These are phyloP conservation scores for Pseudochirops cupreus DNA, from an alignment of 2,797 vertebrate genomes.

Conservation along the genomic window DNA sequence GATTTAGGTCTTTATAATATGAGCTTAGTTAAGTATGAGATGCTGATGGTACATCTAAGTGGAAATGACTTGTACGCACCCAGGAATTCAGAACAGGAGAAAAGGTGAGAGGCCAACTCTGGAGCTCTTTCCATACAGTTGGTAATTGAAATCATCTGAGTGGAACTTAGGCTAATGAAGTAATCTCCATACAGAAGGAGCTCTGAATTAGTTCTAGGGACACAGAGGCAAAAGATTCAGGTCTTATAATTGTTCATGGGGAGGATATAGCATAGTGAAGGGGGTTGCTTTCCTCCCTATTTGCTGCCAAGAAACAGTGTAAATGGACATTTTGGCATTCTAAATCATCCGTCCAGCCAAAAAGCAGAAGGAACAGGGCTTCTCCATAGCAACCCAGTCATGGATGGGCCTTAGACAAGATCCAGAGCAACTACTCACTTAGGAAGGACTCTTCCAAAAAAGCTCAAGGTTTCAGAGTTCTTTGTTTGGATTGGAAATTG, in stretches of 20 bases:
- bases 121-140: not conserved
- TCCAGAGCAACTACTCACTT: not conserved
- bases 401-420: not conserved
- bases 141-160: not conserved
- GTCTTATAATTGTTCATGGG: not conserved
- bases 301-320: conserved; percentile 23
- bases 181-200: not conserved
- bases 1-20: not conserved
- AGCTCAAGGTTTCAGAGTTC: not conserved
- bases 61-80: not conserved
- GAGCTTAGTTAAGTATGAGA: not conserved
- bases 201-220: not conserved
- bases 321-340: conserved; percentile 49
- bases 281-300: conserved; percentile 48
- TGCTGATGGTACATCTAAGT: not conserved
- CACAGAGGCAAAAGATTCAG: not conserved
- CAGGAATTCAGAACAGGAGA: not conserved
- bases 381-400: not conserved
- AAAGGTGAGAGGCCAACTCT: not conserved
- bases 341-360: conserved; percentile 29
- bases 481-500: not conserved
- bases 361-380: not conserved
- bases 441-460: not conserved
- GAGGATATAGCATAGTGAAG: conserved; percentile 28
- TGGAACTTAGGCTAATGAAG: conserved; percentile 16